Conservation (phyloP, 2,797 vertebrate genomes). For the Micrastur ruficollis region DNA sequence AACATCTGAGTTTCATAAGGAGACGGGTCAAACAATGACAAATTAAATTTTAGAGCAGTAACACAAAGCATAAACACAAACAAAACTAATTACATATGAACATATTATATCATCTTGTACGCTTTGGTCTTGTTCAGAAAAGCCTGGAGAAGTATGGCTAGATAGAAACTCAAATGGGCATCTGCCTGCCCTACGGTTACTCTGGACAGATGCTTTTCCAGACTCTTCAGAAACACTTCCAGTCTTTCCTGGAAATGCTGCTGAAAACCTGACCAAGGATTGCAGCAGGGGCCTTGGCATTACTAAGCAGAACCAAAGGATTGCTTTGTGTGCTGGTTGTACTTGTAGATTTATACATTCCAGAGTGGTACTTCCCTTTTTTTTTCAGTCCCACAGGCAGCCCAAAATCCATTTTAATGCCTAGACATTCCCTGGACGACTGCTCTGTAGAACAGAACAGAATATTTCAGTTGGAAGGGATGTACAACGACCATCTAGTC, state of each 20-base stretch:
- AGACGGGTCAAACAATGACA: not conserved
- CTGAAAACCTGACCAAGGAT: not conserved
- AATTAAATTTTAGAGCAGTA: not conserved
- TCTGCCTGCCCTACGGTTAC: fast-evolving
- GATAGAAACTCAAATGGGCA: not conserved
- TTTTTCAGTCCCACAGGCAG: not conserved
- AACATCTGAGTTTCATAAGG: not conserved
- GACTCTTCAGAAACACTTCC: not conserved
- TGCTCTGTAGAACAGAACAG: not conserved
- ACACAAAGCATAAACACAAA: not conserved
- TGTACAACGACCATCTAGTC: not conserved
- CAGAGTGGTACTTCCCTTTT: not conserved
- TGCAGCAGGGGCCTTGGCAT: not conserved
- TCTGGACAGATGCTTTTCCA: not conserved
- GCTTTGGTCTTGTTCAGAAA: not conserved
- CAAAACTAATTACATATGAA: not conserved
- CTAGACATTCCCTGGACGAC: not conserved
- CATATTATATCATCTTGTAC: not conserved
- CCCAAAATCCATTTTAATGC: not conserved
- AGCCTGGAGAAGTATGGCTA: not conserved
- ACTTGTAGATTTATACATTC: not conserved
- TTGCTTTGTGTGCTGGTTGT: not conserved
- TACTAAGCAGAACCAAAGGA: not conserved
- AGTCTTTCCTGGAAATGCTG: not conserved
- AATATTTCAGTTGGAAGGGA: not conserved